phyloP scores from a whole-genome alignment of 2,888 invertebrate genomes.

The Podabrus alpinus region DNA sequence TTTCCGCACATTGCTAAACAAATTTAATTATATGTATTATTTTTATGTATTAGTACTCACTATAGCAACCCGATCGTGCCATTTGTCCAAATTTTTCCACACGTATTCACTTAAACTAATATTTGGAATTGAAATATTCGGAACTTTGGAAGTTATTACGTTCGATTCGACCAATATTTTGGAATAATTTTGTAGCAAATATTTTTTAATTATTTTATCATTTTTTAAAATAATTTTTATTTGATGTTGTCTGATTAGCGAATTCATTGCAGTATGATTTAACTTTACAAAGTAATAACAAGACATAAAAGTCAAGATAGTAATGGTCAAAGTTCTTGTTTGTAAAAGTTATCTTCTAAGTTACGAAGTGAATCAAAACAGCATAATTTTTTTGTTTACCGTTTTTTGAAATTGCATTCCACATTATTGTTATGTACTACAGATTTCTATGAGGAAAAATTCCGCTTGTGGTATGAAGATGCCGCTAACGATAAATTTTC shows the following conservation, averaged over 20 bases:
- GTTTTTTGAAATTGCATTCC: neutral
- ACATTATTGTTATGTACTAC: neutral
- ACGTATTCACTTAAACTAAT: slow-evolving; percentile 64
- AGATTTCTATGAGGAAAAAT: neutral
- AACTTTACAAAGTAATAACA: neutral
- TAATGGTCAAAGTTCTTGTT: neutral
- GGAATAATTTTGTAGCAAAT: neutral
- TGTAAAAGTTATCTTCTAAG: neutral
- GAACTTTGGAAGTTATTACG: slow-evolving; percentile 31
- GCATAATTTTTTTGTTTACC: neutral
- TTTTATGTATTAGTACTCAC: slow-evolving; percentile 57
- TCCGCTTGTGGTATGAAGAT: neutral
- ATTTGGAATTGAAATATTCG: slow-evolving; percentile 58
- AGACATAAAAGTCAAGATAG: neutral
- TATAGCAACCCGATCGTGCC: slow-evolving; percentile 65
- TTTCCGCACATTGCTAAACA: slow-evolving; percentile 70
- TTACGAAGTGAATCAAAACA: neutral
- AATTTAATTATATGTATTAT: slow-evolving; percentile 1
- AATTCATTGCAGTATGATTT: neutral
- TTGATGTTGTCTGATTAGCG: neutral
- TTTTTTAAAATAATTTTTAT: neutral
- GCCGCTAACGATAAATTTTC: neutral
- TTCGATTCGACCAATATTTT: slow-evolving; percentile 5
- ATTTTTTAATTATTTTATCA: neutral
- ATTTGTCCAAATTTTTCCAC: slow-evolving; percentile 66